Conservation (phyloP, 2,113 vertebrate genomes). For the Vimba vimba region DNA sequence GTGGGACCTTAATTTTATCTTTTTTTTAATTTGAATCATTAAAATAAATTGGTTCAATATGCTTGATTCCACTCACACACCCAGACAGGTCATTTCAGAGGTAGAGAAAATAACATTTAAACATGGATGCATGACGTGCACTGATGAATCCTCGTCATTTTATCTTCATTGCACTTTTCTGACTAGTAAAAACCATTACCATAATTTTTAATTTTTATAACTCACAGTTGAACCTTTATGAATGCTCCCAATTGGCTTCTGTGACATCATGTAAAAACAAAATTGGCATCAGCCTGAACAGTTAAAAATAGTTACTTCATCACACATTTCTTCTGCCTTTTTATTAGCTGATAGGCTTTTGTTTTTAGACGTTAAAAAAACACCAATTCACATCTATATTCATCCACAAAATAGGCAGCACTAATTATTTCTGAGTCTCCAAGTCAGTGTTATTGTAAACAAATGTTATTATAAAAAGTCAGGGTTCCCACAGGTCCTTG, state of each 20-base stretch:
- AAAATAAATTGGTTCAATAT: neutral
- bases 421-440: neutral
- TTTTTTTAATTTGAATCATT: neutral
- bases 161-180: neutral
- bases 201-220: neutral
- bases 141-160: neutral
- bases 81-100: neutral
- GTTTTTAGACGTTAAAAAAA: neutral
- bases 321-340: neutral
- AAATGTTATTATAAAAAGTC: too few relatives aligned
- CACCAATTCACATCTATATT: too few relatives aligned
- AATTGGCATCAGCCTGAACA: neutral
- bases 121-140: neutral
- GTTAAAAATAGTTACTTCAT: neutral
- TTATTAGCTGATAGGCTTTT: neutral
- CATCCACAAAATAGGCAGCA: neutral
- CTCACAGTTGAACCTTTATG: neutral
- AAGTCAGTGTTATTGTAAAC: neutral
- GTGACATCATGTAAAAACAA: neutral
- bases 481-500: too few relatives aligned
- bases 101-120: neutral
- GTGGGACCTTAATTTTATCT: too few relatives aligned
- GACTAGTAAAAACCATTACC: neutral
- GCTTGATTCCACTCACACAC: neutral
- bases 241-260: neutral